A percentile compares a stretch with the other conserved stretches of the same genome.
phyloP scores from a whole-genome alignment of 2,888 invertebrate genomes.

The Gastracanthus pulcherrimus region DNA sequence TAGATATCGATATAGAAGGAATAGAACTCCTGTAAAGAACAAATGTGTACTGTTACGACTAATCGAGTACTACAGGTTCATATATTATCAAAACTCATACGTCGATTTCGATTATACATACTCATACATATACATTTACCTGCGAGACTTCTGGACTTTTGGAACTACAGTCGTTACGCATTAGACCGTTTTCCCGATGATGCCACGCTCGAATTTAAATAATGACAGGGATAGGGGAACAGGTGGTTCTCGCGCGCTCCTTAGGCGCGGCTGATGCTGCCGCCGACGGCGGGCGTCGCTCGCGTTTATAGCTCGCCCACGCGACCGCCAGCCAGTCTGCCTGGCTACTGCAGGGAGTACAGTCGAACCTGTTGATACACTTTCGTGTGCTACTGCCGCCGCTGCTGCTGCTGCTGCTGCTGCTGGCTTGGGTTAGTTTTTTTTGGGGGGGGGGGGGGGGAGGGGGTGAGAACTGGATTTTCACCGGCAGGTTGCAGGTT shows the following conservation, averaged over 20 bases:
- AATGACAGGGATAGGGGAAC: conserved; percentile 46
- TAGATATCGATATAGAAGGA: too few species aligned
- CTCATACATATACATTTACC: too few species aligned
- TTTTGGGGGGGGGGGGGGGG: neutral
- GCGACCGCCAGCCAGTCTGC: neutral
- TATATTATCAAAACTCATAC: too few species aligned
- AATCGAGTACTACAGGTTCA: too few species aligned
- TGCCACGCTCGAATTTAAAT: conserved; percentile 53
- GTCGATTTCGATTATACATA: too few species aligned
- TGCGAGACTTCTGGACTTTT: too few species aligned
- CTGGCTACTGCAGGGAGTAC: neutral
- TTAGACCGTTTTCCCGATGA: too few species aligned
- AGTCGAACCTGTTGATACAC: conserved; percentile 45
- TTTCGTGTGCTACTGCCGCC: neutral
- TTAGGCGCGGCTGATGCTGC: neutral
- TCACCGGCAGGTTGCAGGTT: too few species aligned
- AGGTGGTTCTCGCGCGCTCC: conserved; percentile 45
- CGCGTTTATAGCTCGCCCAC: conserved; percentile 15
- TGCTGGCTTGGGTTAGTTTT: neutral
- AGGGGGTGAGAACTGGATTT: too few species aligned
- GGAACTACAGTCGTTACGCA: too few species aligned
- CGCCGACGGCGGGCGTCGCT: neutral
- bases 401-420: neutral
- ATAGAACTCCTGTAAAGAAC: too few species aligned
- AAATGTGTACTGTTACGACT: too few species aligned